These are phyloP conservation scores for Holacanthus passer DNA, from an alignment of 2,113 vertebrate genomes.

Conservation along the genomic window DNA sequence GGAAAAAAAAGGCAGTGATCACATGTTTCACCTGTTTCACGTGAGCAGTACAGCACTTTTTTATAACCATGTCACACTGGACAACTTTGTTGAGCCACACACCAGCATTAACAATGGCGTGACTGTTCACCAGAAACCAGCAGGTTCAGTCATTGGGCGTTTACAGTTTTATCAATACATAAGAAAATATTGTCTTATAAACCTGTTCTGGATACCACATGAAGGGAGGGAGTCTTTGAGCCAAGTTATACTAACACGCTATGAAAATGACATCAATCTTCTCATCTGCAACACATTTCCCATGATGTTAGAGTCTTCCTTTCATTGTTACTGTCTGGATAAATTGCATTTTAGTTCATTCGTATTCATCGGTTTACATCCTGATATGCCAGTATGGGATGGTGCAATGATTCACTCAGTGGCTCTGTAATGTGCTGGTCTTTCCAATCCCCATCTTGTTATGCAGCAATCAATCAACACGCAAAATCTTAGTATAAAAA, in stretches of 20 bases:
- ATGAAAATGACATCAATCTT: background rate
- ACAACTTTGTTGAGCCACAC: background rate
- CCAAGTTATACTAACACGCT: too few species aligned
- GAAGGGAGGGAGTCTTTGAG: too few species aligned
- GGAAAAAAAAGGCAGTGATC: too few species aligned
- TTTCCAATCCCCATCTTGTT: background rate
- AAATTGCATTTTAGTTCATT: background rate
- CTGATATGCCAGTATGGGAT: background rate
- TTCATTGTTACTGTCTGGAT: background rate
- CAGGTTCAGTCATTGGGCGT: background rate
- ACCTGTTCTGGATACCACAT: background rate
- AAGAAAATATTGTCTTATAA: background rate
- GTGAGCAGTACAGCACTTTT: too few species aligned
- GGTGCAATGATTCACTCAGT: background rate
- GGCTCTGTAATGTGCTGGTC: background rate
- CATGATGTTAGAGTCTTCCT: background rate
- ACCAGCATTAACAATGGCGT: background rate
- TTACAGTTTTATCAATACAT: background rate
- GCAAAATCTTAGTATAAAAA: slow-evolving; percentile 53
- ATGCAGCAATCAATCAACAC: slow-evolving; percentile 15
- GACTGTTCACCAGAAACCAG: background rate
- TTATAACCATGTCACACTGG: too few species aligned
- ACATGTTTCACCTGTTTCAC: too few species aligned
- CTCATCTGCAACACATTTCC: background rate
- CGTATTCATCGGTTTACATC: too few species aligned